Base-by-base conservation (phyloP, 2,113 vertebrate genomes). In the Gadus macrocephalus region DNA sequence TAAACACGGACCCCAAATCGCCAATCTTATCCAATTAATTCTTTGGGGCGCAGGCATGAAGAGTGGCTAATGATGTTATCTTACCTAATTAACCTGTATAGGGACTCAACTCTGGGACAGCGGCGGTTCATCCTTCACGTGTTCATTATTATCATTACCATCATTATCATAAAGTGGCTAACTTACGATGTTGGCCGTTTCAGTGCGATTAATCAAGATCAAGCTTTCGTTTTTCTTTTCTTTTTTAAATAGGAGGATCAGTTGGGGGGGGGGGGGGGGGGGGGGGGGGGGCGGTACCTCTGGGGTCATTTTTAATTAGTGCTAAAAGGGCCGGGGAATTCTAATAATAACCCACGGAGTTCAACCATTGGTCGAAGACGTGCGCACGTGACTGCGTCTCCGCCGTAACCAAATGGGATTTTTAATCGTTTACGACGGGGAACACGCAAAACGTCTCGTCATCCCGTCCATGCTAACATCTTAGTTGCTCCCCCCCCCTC, bases 1-100 rank as follows among this genome's bases (percentile, higher is more conserved):
- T 91, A 92, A 89, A 91, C 90, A 89, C 88, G 89, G 89, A 88
- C 88, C 78, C 85, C n/a, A 85, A 90, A 91, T 89, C 82, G 86
- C 80, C 82, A 62, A 83, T 88, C 80, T 89, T 86, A 88, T 91
- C 90, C 91, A 91, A 91, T 93, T 93, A 92, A 91, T 91, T 92
- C 81, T 87, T 80, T 31, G 82, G 87, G 84, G 84, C 53, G 9
- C 53, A 16, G 87, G 88, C 85, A 87, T 88, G 85, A 86, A 92
- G 87, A 89, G 88, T 88, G 89, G 87, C 89, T 92, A 92, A 93
- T 92, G 89, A 92, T 92, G 91, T 93, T 93, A 93, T 93, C 90
- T 91, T 92, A 91, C 90, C 91, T 92, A 92, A 93, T 93, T 92
- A 92, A 93, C 92, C 92, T 93, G 90, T 87, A 83, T 90, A 91